These are phyloP conservation scores for Smutsia temminckii DNA, from an alignment of 2,797 vertebrate species.

Conservation along the genomic window DNA sequence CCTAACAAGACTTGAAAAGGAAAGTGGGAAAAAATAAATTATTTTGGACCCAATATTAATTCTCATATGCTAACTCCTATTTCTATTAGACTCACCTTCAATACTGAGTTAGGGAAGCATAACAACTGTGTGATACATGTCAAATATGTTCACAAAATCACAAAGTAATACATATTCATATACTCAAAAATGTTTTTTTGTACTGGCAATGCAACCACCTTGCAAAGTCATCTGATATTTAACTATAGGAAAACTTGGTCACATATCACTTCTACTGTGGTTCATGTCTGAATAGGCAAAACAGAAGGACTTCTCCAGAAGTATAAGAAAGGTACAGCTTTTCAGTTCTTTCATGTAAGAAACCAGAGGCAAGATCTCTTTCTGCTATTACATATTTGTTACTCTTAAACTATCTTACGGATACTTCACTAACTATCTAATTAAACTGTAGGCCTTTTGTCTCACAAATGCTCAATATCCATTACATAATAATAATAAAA, in stretches of 20 bases:
- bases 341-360: neutral
- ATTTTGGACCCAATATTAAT: constrained; percentile 12
- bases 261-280: neutral
- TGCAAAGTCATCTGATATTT: constrained; percentile 34
- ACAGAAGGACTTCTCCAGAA: neutral
- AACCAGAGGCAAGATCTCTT: neutral
- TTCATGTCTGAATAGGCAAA: constrained; percentile 1
- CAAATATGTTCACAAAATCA: neutral
- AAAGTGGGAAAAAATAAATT: neutral
- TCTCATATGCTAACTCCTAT: constrained; percentile 2
- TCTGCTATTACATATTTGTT: constrained; percentile 57
- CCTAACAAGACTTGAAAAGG: neutral
- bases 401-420: constrained; percentile 66
- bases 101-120: neutral
- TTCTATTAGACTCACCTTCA: constrained; percentile 45
- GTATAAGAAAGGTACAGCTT: neutral
- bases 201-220: neutral
- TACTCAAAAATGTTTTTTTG: neutral
- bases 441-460: constrained; percentile 76
- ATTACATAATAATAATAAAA: constrained; percentile 72
- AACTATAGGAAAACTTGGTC: neutral
- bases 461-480: constrained; percentile 73
- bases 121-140: neutral
- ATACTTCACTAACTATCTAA: constrained; percentile 77
- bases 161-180: neutral